Evolutionary conservation across 2,113 vertebrate genomes (phyloP).

Genomic region (Archocentrus centrarchus): DNA sequence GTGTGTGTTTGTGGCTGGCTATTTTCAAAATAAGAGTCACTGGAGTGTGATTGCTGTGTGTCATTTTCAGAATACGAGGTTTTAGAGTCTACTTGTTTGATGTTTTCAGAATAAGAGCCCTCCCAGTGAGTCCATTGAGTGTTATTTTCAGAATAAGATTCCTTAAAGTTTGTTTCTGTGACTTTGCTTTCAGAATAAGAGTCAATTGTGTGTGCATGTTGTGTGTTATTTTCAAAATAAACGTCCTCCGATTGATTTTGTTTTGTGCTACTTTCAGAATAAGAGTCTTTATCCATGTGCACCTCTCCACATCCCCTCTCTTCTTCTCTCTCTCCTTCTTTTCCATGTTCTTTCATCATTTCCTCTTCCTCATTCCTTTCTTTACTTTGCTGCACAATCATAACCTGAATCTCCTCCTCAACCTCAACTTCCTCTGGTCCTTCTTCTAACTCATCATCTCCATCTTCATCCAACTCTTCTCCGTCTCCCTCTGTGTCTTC

Average conservation of each 20-base stretch:
- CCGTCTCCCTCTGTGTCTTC: background rate
- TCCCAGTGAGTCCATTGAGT: background rate
- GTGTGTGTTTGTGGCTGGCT: background rate
- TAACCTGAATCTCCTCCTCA: conserved; percentile 48
- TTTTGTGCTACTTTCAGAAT: background rate
- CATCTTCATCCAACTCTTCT: background rate
- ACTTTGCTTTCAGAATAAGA: fast-evolving
- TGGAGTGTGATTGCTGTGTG: too few species aligned
- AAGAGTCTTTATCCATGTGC: background rate
- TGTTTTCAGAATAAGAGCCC: background rate
- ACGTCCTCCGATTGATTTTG: background rate
- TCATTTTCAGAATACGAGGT: background rate
- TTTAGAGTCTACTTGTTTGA: background rate
- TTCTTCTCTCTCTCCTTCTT: background rate
- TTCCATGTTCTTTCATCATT: background rate
- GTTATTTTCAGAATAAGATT: background rate
- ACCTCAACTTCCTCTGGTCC: conserved; percentile 33
- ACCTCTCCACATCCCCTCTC: conserved; percentile 2
- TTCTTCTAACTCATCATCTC: background rate
- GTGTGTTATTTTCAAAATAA: conserved; percentile 6
- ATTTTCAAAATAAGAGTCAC: background rate
- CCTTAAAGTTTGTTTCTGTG: background rate
- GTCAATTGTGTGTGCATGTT: background rate
- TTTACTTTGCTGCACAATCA: conserved; percentile 23
- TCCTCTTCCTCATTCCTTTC: conserved; percentile 31